Evolutionary conservation across 2,888 invertebrate species (phyloP).

Genomic region (Phengaris alcon): DNA sequence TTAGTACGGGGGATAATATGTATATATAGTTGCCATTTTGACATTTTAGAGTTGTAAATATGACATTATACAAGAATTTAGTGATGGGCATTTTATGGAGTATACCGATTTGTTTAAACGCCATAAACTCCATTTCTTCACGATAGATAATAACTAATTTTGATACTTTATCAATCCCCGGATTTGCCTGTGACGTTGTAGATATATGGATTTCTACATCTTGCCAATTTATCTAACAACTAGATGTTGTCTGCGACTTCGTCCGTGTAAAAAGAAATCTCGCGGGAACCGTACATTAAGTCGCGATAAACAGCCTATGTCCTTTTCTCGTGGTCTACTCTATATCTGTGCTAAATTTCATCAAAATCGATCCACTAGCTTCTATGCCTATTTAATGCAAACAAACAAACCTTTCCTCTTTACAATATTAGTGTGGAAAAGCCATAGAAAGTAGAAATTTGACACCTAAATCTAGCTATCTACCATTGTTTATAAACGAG

Average conservation of each 20-base stretch:
- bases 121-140: not conserved
- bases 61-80: not conserved
- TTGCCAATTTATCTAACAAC: not conserved
- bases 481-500: not conserved
- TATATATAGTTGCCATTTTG: not conserved
- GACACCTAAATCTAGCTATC: not conserved
- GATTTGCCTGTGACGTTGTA: not conserved
- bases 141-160: not conserved
- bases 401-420: no score
- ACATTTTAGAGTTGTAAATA: not conserved
- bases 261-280: no score
- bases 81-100: slow-evolving; percentile 5
- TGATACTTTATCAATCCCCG: not conserved
- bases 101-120: not conserved
- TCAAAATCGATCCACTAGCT: no score
- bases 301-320: no score
- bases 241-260: no score
- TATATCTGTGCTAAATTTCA: no score
- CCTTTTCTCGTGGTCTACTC: no score
- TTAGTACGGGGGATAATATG: no score
- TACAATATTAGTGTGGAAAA: no score
- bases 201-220: not conserved
- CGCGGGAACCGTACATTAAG: no score
- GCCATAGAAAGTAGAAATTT: not conserved
- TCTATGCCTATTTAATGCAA: no score